Evolutionary conservation across 2,797 vertebrate species (phyloP), one percentile per base, ranked within the genome.

Genomic region (Nyctibius grandis): DNA sequence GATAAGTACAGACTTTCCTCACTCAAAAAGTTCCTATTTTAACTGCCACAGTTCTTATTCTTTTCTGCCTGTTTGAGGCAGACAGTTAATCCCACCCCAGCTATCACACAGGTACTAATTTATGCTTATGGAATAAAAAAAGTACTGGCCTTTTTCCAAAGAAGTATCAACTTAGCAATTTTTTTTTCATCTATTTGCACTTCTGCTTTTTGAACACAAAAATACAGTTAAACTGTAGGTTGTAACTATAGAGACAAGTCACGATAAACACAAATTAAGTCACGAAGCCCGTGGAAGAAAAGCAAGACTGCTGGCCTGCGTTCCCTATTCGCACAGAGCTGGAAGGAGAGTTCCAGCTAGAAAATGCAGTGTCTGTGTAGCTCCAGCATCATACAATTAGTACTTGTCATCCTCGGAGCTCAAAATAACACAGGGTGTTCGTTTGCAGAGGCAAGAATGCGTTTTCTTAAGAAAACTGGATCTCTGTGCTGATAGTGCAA

Each of bases 191-290:
- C 85, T 91, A 65, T 47, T 89, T 9, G 4, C 67, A 92, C 50
- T 95, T 90, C 70, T 80, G 42, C 57, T 85, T 94, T 93, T 77
- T 77, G 45, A 93, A 91, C 60, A 77, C 14, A 48, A 79, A 74
- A 88, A 75, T 38, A 68, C 33, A 33, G 88, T 88, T 59, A 85
- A 96, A 96, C 82, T 86, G 75, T 69, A 93, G 91, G 64, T 69
- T 90, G 95, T 97, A 97, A 89, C 97, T 96, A 95, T 89, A 97
- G 97, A 96, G 97, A 98, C 97, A 93, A 95, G 82, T 93, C 88
- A 92, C 2, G 15, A 93, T 72, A 95, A 96, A 96, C 76, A 96
- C 75, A 85, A 74, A 74, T 60, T 72, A 95, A 92, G 74, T 85
- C 80, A 89, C 6, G 1, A 87, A 80, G 74, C 53, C 81, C 36